These are phyloP conservation scores for Trachymyrmex cornetzi DNA, from an alignment of 1,140 invertebrate genomes.

Conservation along the genomic window DNA sequence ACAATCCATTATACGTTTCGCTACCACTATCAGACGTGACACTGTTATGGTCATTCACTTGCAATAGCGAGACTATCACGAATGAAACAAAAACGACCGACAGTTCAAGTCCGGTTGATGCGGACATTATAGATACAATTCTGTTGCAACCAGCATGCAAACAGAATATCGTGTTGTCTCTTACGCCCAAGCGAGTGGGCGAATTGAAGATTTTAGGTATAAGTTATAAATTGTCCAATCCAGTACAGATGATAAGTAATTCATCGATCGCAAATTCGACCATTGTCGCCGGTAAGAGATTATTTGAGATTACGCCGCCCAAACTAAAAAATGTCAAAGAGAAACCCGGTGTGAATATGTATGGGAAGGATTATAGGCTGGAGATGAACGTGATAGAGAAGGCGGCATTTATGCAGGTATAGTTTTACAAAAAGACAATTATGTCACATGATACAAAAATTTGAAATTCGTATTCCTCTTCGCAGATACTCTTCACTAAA, in stretches of 20 bases:
- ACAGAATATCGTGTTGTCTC: slow-evolving; percentile 81
- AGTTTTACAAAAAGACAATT: slow-evolving; percentile 37
- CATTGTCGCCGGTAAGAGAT: slow-evolving; percentile 89
- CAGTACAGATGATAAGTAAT: slow-evolving; percentile 78
- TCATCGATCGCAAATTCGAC: slow-evolving; percentile 77
- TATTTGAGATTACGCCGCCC: slow-evolving; percentile 87
- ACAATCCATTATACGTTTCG: slow-evolving; percentile 93
- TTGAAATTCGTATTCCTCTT: slow-evolving; percentile 53
- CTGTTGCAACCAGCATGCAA: slow-evolving; percentile 83
- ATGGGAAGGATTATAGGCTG: slow-evolving; percentile 88
- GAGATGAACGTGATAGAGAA: slow-evolving; percentile 90
- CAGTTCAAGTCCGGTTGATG: slow-evolving; percentile 83
- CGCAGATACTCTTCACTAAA: slow-evolving; percentile 90
- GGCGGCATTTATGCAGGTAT: slow-evolving; percentile 92
- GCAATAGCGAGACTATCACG: slow-evolving; percentile 81
- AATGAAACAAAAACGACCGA: slow-evolving; percentile 80
- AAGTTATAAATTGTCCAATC: slow-evolving; percentile 82
- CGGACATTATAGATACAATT: slow-evolving; percentile 83
- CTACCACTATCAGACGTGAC: slow-evolving; percentile 91
- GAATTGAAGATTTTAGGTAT: slow-evolving; percentile 82
- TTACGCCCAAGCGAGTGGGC: slow-evolving; percentile 80
- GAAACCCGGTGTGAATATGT: slow-evolving; percentile 83
- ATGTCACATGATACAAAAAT: neutral
- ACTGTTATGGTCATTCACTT: slow-evolving; percentile 92
- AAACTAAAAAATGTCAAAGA: slow-evolving; percentile 85